phyloP scores from a whole-genome alignment of 2,113 vertebrate species.

The Psittacula cyanocephala region DNA sequence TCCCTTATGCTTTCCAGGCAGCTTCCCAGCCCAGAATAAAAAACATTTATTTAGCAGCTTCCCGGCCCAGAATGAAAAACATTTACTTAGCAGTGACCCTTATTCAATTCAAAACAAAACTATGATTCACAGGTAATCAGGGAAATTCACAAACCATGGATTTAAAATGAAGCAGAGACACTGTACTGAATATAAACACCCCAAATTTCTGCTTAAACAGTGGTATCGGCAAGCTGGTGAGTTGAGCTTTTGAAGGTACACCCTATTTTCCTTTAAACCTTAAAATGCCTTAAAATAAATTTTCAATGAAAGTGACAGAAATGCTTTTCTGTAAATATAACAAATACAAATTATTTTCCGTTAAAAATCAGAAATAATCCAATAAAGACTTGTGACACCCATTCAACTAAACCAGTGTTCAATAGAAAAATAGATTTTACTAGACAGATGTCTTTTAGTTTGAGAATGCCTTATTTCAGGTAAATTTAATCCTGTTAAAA shows the following conservation, averaged over 20 bases:
- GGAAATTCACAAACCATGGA: neutral
- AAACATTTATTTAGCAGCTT: neutral
- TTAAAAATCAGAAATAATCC: neutral
- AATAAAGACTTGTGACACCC: fast-evolving
- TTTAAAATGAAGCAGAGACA: neutral
- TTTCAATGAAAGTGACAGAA: neutral
- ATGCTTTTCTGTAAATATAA: neutral
- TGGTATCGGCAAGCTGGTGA: neutral
- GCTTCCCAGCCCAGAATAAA: neutral
- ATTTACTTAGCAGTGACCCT: neutral
- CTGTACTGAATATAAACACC: neutral
- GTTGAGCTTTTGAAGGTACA: neutral
- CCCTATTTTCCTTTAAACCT: neutral
- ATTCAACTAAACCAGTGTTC: neutral
- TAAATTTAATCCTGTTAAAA: neutral
- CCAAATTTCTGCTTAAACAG: neutral
- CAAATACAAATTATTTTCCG: neutral
- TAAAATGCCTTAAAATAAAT: neutral
- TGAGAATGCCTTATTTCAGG: neutral
- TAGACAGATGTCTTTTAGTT: neutral
- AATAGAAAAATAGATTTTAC: neutral
- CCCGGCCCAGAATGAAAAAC: neutral
- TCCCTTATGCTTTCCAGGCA: neutral
- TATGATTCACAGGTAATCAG: neutral
- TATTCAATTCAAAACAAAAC: neutral